phyloP scores from a whole-genome alignment of 2,113 vertebrate species.

The human region DNA sequence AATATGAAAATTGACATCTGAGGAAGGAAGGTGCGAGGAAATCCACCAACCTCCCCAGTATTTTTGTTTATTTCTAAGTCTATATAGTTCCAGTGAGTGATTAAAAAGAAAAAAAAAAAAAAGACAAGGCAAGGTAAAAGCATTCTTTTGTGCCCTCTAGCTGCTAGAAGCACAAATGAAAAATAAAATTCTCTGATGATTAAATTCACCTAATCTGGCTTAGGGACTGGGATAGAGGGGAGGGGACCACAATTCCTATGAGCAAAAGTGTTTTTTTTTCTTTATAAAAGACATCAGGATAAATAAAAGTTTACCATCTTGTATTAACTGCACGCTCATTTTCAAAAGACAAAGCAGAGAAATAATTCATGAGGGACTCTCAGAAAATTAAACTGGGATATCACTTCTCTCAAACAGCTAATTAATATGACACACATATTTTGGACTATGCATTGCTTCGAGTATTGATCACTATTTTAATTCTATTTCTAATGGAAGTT shows the following conservation, averaged over 20 bases:
- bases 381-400: conserved; percentile 22
- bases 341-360: not conserved
- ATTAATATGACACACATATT: not conserved
- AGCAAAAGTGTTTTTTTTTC: conserved; percentile 76
- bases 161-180: conserved; percentile 85
- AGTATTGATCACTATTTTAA: not conserved
- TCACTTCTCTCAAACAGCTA: not conserved
- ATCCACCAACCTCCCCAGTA: conserved; percentile 39
- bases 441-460: not conserved
- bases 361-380: conserved; percentile 28
- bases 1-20: conserved; percentile 41
- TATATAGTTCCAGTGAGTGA: conserved; percentile 69
- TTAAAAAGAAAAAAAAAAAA: not conserved
- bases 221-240: not conserved
- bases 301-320: conserved; percentile 23
- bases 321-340: not conserved
- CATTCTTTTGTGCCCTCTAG: conserved; percentile 91
- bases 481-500: not conserved
- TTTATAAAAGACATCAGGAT: not conserved
- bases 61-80: conserved; percentile 71
- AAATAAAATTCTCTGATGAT: conserved; percentile 82
- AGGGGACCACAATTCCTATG: conserved; percentile 58
- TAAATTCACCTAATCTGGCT: conserved; percentile 78
- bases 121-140: conserved; percentile 81
- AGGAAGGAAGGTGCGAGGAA: conserved; percentile 60